Evolutionary conservation across 2,888 invertebrate genomes (phyloP), one percentile per base, ranked within the genome.

Genomic region (Periphyllus acericola): DNA sequence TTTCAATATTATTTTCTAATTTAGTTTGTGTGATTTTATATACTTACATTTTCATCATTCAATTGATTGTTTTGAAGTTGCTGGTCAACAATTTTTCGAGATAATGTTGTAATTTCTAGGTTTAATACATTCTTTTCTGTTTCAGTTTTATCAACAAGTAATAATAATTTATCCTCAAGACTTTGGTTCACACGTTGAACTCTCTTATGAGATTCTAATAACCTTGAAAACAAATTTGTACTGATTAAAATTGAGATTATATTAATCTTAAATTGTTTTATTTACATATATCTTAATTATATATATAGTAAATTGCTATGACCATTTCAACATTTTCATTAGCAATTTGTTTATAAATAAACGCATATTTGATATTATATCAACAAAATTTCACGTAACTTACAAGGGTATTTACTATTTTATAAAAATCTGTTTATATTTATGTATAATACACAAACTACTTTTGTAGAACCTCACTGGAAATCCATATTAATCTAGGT

Each of bases 141-240:
- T 91, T 98, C 96, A 93, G 96, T 97, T 91, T 96, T 95, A 92
- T 98, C 97, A 11, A 98, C 98, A 92, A 98, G 94, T 92, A 96
- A 96, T 89, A 98, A 92, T 89, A 98, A 92, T 92, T 98, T 98
- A 92, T 98, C 98, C 93, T 98, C 98, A 90, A 98, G 93, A 90
- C 95, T 96, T 93, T 98, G 98, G 92, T 98, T 98, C 74, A 98
- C 95, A 92, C 96, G 97, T 92, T 98, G 98, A 89, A 98, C 95
- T 91, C 97, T 94, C 91, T 97, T 96, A 91, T 98, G 97, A 87
- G 97, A 97, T 91, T 98, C 98, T 92, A 96, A 95, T 90, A 98
- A 93, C 91, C 98, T 96, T 91, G 0, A 19, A 25, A 36, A 25
- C 29, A 25, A 9, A 36, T 36, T 34, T 25, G 4, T 25, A 74